phyloP scores from a whole-genome alignment of 2,797 vertebrate genomes.

The Phrynocephalus vlangalii region DNA sequence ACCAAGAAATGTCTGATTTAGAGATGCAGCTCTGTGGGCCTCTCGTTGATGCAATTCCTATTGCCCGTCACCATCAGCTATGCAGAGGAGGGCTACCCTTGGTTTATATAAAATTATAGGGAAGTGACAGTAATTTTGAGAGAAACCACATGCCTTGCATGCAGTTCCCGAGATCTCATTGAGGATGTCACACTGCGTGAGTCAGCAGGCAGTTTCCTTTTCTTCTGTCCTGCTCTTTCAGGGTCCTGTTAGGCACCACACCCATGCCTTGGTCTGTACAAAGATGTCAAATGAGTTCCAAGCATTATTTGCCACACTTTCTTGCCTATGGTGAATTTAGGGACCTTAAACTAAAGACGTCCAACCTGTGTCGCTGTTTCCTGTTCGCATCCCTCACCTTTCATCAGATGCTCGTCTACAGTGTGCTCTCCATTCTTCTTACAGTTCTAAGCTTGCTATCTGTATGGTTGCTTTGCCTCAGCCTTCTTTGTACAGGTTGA shows the following conservation, averaged over 20 bases:
- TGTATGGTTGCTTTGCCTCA: neutral
- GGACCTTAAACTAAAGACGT: neutral
- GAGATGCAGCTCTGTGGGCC: too few relatives aligned
- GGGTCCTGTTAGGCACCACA: neutral
- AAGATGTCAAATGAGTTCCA: too few relatives aligned
- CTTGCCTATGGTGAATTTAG: neutral
- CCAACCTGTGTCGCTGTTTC: neutral
- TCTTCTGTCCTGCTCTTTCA: neutral
- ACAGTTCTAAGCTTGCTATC: neutral
- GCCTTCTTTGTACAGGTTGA: too few relatives aligned
- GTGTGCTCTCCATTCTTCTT: neutral
- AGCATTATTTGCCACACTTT: neutral
- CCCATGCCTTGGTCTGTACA: neutral
- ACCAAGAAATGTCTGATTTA: too few relatives aligned
- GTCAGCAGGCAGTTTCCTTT: neutral
- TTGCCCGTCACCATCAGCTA: neutral
- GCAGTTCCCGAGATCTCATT: neutral
- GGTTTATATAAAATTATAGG: neutral
- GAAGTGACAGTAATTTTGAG: neutral
- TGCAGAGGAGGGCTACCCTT: neutral
- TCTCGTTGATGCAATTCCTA: too few relatives aligned
- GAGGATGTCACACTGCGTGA: neutral
- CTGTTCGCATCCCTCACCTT: neutral
- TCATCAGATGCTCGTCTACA: neutral
- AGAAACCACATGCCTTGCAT: neutral